A percentile compares a stretch with the other conserved stretches of the same genome.
These are phyloP conservation scores for Pedetes capensis DNA, from an alignment of 2,113 vertebrate genomes.

Conservation along the genomic window DNA sequence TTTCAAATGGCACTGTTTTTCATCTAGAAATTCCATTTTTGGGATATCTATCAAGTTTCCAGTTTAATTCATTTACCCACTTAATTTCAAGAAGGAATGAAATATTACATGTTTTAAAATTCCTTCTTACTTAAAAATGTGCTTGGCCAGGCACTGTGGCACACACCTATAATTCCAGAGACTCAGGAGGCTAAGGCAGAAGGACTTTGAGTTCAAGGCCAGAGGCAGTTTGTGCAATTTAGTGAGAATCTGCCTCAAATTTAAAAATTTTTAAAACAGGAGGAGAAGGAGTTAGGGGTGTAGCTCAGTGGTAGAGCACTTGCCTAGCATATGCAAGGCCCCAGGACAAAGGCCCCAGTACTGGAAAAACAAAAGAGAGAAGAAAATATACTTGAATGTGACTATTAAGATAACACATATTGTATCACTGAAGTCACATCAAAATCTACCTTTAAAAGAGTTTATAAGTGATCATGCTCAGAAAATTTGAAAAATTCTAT, in stretches of 20 bases:
- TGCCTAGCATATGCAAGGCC: too few relatives aligned
- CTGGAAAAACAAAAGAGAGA: too few relatives aligned
- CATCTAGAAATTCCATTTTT: not conserved
- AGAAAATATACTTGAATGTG: conserved; percentile 7
- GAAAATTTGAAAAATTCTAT: not conserved
- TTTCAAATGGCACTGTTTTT: conserved; percentile 38
- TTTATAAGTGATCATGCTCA: conserved; percentile 2
- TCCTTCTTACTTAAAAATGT: not conserved
- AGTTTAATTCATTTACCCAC: not conserved
- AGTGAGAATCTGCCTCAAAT: too few relatives aligned
- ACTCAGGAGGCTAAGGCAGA: too few relatives aligned
- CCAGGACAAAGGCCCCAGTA: too few relatives aligned
- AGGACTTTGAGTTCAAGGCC: too few relatives aligned
- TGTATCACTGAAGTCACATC: not conserved
- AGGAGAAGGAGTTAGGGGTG: too few relatives aligned
- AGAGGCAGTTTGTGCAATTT: too few relatives aligned
- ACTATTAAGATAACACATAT: not conserved
- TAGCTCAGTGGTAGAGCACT: too few relatives aligned
- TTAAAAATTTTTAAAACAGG: too few relatives aligned
- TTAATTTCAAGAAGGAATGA: conserved; percentile 6
- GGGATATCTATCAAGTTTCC: conserved; percentile 5
- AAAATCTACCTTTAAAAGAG: not conserved
- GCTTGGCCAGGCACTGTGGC: too few relatives aligned
- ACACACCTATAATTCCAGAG: too few relatives aligned
- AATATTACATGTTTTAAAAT: not conserved